A percentile compares a stretch with the other conserved stretches of the same genome.
phyloP scores from a whole-genome alignment of 2,113 vertebrate species.

The Hydrolagus affinis region DNA sequence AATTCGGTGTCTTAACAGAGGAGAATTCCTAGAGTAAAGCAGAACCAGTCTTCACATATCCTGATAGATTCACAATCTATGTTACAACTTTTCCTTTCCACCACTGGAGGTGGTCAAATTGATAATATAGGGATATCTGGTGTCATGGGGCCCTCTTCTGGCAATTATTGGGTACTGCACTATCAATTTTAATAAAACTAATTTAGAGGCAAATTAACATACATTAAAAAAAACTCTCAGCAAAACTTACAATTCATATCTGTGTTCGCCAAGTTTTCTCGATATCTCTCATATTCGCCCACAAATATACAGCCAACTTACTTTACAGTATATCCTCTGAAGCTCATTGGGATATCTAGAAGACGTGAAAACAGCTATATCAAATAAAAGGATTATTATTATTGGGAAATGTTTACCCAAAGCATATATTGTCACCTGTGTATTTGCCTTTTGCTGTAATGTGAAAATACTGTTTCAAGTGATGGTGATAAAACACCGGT shows the following conservation, averaged over 20 bases:
- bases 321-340: too few relatives aligned
- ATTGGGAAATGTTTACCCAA: not conserved
- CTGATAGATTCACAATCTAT: too few relatives aligned
- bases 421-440: not conserved
- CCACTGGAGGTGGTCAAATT: too few relatives aligned
- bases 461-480: not conserved
- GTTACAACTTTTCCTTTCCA: not conserved
- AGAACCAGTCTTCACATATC: too few relatives aligned
- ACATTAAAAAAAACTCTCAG: not conserved
- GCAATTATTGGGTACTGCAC: not conserved
- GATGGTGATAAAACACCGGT: not conserved
- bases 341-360: too few relatives aligned
- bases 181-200: not conserved
- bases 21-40: too few relatives aligned
- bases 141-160: slow-evolving; percentile 5
- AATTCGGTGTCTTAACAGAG: too few relatives aligned
- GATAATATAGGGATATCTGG: not conserved
- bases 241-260: not conserved
- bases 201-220: not conserved
- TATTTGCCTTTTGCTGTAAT: too few relatives aligned
- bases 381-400: too few relatives aligned
- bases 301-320: too few relatives aligned
- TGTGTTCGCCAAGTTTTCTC: not conserved
- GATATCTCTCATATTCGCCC: too few relatives aligned
- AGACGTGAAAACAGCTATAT: too few relatives aligned